Evolutionary conservation across 2,888 invertebrate species (phyloP).

Genomic region (Epirrhoe alternata): DNA sequence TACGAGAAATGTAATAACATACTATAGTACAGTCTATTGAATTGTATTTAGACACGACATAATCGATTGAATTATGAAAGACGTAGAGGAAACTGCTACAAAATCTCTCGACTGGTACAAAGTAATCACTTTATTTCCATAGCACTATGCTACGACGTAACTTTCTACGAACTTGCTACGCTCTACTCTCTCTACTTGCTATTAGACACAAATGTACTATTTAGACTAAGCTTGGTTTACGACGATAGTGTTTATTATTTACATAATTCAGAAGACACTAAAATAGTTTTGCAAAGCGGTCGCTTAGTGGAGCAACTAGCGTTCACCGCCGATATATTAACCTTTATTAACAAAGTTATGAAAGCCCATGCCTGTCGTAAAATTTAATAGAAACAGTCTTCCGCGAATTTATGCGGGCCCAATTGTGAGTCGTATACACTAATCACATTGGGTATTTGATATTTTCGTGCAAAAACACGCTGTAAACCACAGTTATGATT

Average conservation of each 20-base stretch:
- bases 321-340: conserved; percentile 71
- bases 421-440: conserved; percentile 56
- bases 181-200: too few relatives aligned
- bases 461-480: conserved; percentile 55
- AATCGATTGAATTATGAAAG: not conserved
- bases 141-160: conserved; percentile 18
- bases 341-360: conserved; percentile 82
- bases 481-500: conserved; percentile 48
- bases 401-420: conserved; percentile 72
- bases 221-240: conserved; percentile 5
- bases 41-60: not conserved
- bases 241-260: conserved; percentile 33
- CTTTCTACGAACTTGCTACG: conserved; percentile 10
- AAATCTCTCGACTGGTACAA: not conserved
- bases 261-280: conserved; percentile 44
- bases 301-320: conserved; percentile 56
- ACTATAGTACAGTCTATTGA: conserved; percentile 3
- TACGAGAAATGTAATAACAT: conserved; percentile 2
- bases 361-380: conserved; percentile 76
- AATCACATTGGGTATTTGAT: conserved; percentile 58
- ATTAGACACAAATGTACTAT: not conserved
- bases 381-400: conserved; percentile 79
- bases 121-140: not conserved
- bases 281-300: conserved; percentile 44
- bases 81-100: not conserved